Conservation (phyloP, 2,113 vertebrate species). For the Dasyprocta punctata region DNA sequence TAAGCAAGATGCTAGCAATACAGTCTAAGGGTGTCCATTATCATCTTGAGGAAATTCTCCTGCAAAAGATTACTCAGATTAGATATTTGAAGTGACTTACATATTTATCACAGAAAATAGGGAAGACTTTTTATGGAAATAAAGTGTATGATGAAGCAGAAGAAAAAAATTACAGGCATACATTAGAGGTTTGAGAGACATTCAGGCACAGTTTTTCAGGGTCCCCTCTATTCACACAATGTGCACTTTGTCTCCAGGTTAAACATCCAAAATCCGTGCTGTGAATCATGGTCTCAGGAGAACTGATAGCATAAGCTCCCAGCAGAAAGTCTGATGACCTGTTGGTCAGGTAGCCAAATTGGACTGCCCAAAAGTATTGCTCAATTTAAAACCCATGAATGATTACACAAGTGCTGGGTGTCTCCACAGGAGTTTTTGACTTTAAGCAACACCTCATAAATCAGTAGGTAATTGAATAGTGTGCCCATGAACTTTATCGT, state of each 20-base stretch:
- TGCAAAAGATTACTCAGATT: background rate
- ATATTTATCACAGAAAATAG: background rate
- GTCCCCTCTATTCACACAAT: background rate
- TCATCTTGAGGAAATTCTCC: background rate
- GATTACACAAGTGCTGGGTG: background rate
- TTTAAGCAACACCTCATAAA: constrained; percentile 3
- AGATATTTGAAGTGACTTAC: background rate
- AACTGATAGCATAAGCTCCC: background rate
- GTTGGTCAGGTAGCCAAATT: background rate
- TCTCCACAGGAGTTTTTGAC: background rate
- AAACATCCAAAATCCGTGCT: background rate
- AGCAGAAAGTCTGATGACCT: background rate
- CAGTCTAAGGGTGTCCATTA: background rate
- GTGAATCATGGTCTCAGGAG: background rate
- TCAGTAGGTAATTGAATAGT: background rate
- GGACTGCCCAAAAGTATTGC: background rate
- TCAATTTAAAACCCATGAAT: background rate
- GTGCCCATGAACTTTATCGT: background rate
- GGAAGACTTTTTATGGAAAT: background rate
- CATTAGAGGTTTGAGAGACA: background rate
- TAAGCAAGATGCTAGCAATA: background rate
- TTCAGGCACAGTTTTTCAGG: background rate
- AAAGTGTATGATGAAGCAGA: background rate
- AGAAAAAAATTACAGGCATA: background rate
- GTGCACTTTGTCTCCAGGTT: background rate